Evolutionary conservation across 37 sponge, comb jelly and placozoan species (phyloP), one percentile per base, ranked within the genome.

Genomic region (Amphimedon queenslandica): DNA sequence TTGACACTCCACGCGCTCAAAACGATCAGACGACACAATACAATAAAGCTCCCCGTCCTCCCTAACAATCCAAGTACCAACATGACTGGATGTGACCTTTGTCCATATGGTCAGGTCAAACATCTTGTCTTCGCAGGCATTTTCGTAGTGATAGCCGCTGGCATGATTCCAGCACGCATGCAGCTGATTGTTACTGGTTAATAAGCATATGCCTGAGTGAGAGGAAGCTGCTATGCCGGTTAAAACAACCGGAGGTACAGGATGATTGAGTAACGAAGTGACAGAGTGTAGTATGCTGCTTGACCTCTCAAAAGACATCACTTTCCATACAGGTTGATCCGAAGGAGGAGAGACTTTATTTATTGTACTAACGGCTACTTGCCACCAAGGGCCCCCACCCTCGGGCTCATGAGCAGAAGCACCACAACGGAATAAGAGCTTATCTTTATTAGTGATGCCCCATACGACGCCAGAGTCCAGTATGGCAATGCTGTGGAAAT

Each of bases 361-460:
- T n/a, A 40, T 29, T 3, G 68, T 51, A 40, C 68, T 70, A 39
- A 80, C 64, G 0, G 39, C 34, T 42, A 85, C 83, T 63, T 90
- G 78, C 91, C 91, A 90, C 91, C 91, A 90, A 0, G 82, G 82
- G 31, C 74, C 78, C 27, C 55, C 68, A 51, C 91, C 91, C 6
- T 37, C 33, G 0, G 91, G 86, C 25, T 69, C 73, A 2, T 24
- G 23, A 34, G 39, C 37, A 16, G 64, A 55, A 35, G 82, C 55
- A 2, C 86, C 91, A 53, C 75, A 58, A 16, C 82, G 72, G 57
- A 93, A 93, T 18, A 77, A 89, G 2, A 93, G 57, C 23, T 38
- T 55, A 0, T 80, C 77, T 0, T 92, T 74, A 8, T 71, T 57
- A 33, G 73, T 75, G 23, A 88, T 63, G 4, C 75, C 71, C 93